phyloP scores from a whole-genome alignment of 1,140 invertebrate genomes.

The Conopomorpha cramerella region DNA sequence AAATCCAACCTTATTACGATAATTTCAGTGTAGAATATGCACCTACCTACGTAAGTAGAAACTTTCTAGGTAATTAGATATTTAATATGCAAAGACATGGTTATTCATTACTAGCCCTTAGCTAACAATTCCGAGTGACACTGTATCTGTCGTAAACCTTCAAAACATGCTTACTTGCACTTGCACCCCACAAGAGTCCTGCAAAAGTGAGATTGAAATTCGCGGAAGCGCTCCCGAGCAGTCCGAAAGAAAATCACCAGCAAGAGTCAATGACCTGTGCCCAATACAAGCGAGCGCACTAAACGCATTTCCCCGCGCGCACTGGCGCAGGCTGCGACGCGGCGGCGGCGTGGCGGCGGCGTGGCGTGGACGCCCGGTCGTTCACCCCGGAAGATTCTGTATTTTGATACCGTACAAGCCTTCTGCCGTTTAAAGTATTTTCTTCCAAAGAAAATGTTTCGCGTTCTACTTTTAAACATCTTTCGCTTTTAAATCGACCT shows the following conservation, averaged over 20 bases:
- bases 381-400: conserved; percentile 58
- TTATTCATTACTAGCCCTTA: no score
- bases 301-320: conserved; percentile 49
- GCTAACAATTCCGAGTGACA: no score
- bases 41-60: no score
- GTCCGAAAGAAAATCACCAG: conserved; percentile 36
- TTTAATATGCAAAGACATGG: no score
- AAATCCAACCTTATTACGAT: no score
- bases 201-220: conserved; percentile 5
- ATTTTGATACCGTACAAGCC: conserved; percentile 56
- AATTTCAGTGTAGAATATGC: no score
- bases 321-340: conserved; percentile 38
- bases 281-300: conserved; percentile 44
- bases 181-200: no score
- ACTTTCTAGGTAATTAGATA: no score
- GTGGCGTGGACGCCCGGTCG: conserved; percentile 34
- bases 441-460: no score
- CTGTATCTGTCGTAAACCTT: no score
- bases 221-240: no score
- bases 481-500: conserved; percentile 21
- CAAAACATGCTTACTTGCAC: no score
- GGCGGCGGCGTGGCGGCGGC: conserved; percentile 35
- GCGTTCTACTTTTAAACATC: conserved; percentile 50
- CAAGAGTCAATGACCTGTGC: conserved; percentile 41
- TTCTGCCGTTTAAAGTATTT: conserved; percentile 53